Base-by-base conservation (phyloP, 2,888 invertebrate species). In the Chymomyza amoena region DNA sequence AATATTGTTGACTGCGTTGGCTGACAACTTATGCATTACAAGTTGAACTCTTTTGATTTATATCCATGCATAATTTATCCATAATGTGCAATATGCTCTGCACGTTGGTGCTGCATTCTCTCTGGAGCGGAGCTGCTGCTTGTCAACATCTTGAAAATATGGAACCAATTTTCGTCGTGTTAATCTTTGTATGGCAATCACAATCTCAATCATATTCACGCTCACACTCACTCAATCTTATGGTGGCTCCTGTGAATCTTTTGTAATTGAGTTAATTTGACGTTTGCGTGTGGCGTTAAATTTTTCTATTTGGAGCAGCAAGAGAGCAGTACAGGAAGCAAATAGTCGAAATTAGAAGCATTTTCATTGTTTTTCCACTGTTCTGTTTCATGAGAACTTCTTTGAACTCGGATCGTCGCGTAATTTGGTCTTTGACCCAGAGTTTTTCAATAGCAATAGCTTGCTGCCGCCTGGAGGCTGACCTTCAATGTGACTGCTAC, bases 281-380 rank as follows among this genome's bases (percentile, higher is more conserved):
- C 64, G 72, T 76, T 84, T 86, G 84, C 84, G 84, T 84, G 80
- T 73, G 78, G 86, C 80, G 69, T 68, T 77, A 72, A 70, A 67
- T 78, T 77, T 72, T 78, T 65, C 60, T 75, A 87, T 85, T 83
- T 84, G 80, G 87, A 86, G 88, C 84, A 84, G 84, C 86, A 88
- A 84, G 4, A 28, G 28, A 4, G 7, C 32, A 32, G 87, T 74
- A 28, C 57, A 57, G 57, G 57, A 57, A 57, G 57, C 18, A 57
- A 57, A 25, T 20, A 57, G 13, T 20, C 65, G 54, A 82, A 82
- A 78, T 77, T 77, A 69, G 71, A 76, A 75, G 70, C 69, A 25
- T 71, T 68, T 70, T 72, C 70, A 67, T 75, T 81, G 73, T 73
- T 74, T 75, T 86, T 80, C 83, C 83, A 73, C 54, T 18, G 54